phyloP scores from a whole-genome alignment of 1,140 invertebrate species.

The Sminthurides bifidus region DNA sequence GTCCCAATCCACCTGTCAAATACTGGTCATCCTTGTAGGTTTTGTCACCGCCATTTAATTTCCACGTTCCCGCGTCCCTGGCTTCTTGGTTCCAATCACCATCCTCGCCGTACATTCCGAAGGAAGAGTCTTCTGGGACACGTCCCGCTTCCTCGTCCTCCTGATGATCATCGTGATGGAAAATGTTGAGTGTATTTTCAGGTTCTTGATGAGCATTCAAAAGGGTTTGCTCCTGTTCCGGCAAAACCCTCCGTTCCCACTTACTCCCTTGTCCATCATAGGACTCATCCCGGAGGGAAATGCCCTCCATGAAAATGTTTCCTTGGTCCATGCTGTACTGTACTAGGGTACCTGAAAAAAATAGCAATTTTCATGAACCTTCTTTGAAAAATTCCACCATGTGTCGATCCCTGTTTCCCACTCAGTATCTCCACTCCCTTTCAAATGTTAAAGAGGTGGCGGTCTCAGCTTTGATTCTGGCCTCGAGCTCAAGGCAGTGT shows the following conservation, averaged over 20 bases:
- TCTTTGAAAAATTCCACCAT: no score
- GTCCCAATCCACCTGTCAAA: constrained; percentile 22
- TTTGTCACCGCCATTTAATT: neutral
- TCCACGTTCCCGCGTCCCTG: neutral
- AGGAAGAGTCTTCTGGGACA: neutral
- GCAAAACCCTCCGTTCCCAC: constrained; percentile 16
- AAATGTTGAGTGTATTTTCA: constrained; percentile 17
- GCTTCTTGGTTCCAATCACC: neutral
- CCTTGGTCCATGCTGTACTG: constrained; percentile 57
- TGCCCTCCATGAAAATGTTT: constrained; percentile 40
- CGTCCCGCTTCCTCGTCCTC: neutral
- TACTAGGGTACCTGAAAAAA: constrained; percentile 49
- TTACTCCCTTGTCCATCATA: constrained; percentile 54
- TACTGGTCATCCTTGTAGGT: neutral
- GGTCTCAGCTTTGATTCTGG: neutral
- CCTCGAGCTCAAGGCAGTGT: no score
- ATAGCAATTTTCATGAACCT: no score
- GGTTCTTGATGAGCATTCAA: neutral
- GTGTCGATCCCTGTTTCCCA: neutral
- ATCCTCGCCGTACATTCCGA: neutral
- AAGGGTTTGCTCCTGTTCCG: neutral
- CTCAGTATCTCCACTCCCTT: neutral
- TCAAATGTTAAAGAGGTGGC: neutral
- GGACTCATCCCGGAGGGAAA: constrained; percentile 51
- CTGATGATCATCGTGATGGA: constrained; percentile 1